These are phyloP conservation scores for Neopelma chrysocephalum DNA, from an alignment of 2,797 vertebrate species.

Conservation along the genomic window DNA sequence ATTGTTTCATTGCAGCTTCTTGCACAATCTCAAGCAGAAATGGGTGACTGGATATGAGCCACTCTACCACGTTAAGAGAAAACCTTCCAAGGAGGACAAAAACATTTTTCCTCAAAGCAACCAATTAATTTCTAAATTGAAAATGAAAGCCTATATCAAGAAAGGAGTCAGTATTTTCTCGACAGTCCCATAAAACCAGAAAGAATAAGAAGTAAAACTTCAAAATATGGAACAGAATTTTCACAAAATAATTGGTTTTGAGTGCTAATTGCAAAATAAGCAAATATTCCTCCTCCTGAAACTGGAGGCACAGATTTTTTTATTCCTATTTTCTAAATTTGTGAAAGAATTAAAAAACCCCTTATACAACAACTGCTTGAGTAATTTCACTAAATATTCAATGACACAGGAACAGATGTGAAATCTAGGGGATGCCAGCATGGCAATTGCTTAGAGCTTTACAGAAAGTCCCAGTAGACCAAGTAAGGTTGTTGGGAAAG, in stretches of 20 bases:
- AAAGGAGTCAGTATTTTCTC: neutral
- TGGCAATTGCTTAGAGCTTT: neutral
- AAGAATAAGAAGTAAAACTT: neutral
- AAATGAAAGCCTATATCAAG: neutral
- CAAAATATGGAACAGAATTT: neutral
- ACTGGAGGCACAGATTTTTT: neutral
- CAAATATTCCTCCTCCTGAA: neutral
- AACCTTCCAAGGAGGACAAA: neutral
- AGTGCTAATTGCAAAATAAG: neutral
- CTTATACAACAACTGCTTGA: neutral
- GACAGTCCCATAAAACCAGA: neutral
- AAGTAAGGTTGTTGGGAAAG: neutral
- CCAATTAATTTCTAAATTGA: neutral
- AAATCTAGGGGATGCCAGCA: neutral
- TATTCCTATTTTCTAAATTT: neutral
- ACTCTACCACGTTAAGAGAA: neutral
- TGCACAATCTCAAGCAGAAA: neutral
- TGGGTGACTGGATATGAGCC: neutral
- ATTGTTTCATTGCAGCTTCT: neutral
- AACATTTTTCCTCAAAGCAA: neutral
- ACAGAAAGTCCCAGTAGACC: neutral
- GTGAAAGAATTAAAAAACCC: fast-evolving
- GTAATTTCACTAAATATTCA: neutral
- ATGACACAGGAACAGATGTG: neutral
- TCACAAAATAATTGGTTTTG: neutral